phyloP scores from a whole-genome alignment of 2,113 vertebrate genomes.

The Alethe diademata region DNA sequence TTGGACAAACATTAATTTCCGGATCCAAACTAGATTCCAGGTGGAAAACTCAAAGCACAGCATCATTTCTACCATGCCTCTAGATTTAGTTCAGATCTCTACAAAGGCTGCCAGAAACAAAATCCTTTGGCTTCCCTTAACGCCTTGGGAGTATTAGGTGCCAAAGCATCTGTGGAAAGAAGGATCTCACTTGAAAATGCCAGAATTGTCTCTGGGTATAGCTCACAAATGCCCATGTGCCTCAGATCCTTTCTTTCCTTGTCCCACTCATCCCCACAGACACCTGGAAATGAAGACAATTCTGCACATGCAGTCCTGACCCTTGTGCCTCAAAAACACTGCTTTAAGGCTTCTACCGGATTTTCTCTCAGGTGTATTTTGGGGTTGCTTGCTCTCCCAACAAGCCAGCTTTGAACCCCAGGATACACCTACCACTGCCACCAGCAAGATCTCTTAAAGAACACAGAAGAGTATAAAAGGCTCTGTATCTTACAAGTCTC shows the following conservation, averaged over 20 bases:
- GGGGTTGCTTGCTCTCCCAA: not conserved
- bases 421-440: not conserved
- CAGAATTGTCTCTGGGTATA: not conserved
- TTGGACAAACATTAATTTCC: not conserved
- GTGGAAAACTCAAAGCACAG: not conserved
- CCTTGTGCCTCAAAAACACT: not conserved
- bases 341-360: not conserved
- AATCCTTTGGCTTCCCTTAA: not conserved
- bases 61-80: not conserved
- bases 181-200: not conserved
- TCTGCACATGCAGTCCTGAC: not conserved
- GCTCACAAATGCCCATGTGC: not conserved
- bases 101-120: not conserved
- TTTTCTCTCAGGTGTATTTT: not conserved
- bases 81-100: not conserved
- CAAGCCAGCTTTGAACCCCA: not conserved
- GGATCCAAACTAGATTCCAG: not conserved
- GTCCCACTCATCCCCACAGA: accelerated
- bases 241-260: not conserved
- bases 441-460: not conserved
- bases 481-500: not conserved
- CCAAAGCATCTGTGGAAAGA: not conserved
- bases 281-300: not conserved
- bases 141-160: accelerated
- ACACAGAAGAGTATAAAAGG: not conserved